Evolutionary conservation across 2,113 vertebrate species (phyloP).

Genomic region (Mustela lutreola): DNA sequence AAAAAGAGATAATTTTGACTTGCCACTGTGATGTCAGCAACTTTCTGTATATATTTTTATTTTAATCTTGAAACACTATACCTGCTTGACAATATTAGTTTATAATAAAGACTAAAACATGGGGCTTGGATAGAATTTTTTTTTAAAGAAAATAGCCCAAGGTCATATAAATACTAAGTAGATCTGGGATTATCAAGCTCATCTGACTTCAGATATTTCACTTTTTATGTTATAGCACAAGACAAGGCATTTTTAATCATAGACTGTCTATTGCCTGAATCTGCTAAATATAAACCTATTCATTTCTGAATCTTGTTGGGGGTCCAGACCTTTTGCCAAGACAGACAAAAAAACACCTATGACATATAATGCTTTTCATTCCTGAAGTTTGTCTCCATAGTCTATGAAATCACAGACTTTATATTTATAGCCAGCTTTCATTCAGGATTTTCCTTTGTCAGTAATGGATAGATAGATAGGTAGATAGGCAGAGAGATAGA

Average conservation of each 20-base stretch:
- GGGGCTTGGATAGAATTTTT: not conserved
- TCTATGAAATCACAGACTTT: constrained; percentile 30
- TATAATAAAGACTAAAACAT: constrained; percentile 21
- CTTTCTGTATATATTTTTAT: not conserved
- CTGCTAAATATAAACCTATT: constrained; percentile 19
- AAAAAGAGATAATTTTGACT: constrained; percentile 39
- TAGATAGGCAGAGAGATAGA: not conserved
- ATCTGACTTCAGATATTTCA: not conserved
- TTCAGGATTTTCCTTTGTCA: not conserved
- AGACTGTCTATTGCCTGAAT: not conserved
- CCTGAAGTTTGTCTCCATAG: constrained; percentile 12
- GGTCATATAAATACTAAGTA: not conserved
- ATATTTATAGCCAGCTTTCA: constrained; percentile 29
- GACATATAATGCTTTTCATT: not conserved
- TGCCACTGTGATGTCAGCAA: not conserved
- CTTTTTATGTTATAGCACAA: constrained; percentile 49
- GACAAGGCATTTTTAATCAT: not conserved
- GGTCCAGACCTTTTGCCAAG: constrained; percentile 14
- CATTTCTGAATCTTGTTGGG: constrained; percentile 7
- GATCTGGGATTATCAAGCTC: constrained; percentile 19
- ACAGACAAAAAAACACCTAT: not conserved
- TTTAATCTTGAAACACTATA: constrained; percentile 3
- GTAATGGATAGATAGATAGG: constrained; percentile 4
- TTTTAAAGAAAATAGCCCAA: not conserved
- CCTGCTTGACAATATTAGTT: constrained; percentile 36